Conservation (phyloP, 2,888 invertebrate species). For the Phyto melanocephala region DNA sequence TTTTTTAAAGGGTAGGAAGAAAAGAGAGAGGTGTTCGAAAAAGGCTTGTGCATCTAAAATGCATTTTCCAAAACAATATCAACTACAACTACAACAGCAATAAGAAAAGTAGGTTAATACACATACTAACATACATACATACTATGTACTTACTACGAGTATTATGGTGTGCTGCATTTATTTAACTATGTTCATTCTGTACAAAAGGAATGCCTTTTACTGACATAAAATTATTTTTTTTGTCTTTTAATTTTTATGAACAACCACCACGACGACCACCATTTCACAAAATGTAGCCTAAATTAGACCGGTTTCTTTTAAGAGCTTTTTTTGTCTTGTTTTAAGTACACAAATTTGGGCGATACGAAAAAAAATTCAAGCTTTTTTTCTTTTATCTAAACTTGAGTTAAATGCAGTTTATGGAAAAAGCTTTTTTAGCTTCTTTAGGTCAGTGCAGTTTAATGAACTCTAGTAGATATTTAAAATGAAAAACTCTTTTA, state of each 20-base stretch:
- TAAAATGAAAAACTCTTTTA: background rate
- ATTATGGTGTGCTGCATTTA: constrained; percentile 7
- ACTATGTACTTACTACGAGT: too few relatives aligned
- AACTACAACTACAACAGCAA: background rate
- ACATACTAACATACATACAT: background rate
- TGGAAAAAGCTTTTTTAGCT: constrained; percentile 10
- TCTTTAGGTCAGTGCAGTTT: constrained; percentile 61
- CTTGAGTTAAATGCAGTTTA: constrained; percentile 5
- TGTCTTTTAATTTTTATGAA: constrained; percentile 9
- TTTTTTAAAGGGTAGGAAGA: background rate
- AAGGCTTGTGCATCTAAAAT: constrained; percentile 1
- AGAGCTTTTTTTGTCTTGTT: constrained; percentile 22
- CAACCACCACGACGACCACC: background rate
- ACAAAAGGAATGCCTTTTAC: background rate
- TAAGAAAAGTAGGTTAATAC: constrained; percentile 48
- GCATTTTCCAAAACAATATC: background rate
- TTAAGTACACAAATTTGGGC: background rate
- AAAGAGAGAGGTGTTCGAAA: background rate
- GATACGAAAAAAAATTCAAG: background rate
- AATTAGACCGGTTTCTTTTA: constrained; percentile 35
- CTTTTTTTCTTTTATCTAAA: constrained; percentile 23
- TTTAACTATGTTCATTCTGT: background rate
- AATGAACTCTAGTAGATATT: constrained; percentile 34
- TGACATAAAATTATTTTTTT: constrained; percentile 2
- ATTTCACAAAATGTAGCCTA: background rate